Evolutionary conservation across 2,113 vertebrate genomes (phyloP), one percentile per base, ranked within the genome.

Genomic region (Heterotilapia buettikoferi): DNA sequence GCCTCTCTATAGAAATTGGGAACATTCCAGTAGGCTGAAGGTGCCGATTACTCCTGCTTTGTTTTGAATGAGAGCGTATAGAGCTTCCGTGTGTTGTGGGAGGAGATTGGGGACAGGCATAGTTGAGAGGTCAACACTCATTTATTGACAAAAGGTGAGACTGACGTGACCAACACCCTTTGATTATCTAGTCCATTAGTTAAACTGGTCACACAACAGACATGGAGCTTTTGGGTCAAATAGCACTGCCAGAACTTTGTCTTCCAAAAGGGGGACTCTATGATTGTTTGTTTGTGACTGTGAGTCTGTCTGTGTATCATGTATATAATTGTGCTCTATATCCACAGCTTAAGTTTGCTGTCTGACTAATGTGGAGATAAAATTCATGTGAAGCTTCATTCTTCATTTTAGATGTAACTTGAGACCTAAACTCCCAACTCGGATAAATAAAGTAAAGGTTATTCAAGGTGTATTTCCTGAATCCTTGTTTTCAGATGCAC

Each of bases 11-110:
- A 89, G 90, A 95, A 92, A 86, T 81, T 45, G 87, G 81, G 90
- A 59, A 91, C 93, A 96, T 96, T 96, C 95, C 95, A 93, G 82
- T 24, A 56, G 87, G 87, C 88, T 89, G 53, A 56, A 88, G 93
- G 93, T 93, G 93, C 89, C 85, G 93, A 93, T 95, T 95, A 93
- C 80, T 84, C 47, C 59, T 9, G 40, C 33, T 82, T 87, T 90
- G 79, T 88, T 89, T 87, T 88, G 59, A 88, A 89, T 52, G 54
- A 57, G 56, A 81, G 88, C 16, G 85, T 61, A 29, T 26, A 21
- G 45, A 24, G 57, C 87, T 88, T 87, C 83, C 90, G 8, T 52
- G 26, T 52, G 73, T 52, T 52, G 45, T 71, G 91, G 92, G 84
- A 33, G 86, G 83, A 45, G 68, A 43, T 5, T 4, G 53, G 33